phyloP scores from a whole-genome alignment of 2,888 invertebrate species.

The Phasia obesa region DNA sequence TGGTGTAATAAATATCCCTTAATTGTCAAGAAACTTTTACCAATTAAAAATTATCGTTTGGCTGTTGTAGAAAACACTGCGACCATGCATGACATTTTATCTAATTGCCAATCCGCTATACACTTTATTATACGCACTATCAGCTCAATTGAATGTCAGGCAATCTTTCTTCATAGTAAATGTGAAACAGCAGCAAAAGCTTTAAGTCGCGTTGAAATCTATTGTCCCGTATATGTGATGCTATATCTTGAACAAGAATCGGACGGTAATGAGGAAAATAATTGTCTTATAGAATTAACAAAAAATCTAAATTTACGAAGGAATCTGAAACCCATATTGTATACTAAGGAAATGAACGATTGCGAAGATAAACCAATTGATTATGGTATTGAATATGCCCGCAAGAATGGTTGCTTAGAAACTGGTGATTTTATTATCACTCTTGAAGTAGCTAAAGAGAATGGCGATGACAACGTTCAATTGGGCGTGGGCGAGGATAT shows the following conservation, averaged over 20 bases:
- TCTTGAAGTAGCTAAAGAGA: conserved; percentile 76
- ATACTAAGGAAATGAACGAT: conserved; percentile 75
- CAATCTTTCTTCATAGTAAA: conserved; percentile 76
- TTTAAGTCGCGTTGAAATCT: conserved; percentile 78
- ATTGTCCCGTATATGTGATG: conserved; percentile 80
- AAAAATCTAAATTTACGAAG: conserved; percentile 76
- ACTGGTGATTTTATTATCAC: conserved; percentile 81
- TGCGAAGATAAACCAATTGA: conserved; percentile 75
- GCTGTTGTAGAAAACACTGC: conserved; percentile 74
- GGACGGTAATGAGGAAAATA: conserved; percentile 58
- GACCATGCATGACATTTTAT: conserved; percentile 74
- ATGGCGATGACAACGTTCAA: conserved; percentile 74
- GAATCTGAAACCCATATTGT: conserved; percentile 77
- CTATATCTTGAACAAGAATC: conserved; percentile 73
- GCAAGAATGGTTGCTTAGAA: conserved; percentile 75
- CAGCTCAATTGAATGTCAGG: conserved; percentile 79
- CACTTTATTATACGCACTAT: conserved; percentile 80
- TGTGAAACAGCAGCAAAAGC: conserved; percentile 77
- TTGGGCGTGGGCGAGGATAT: conserved; percentile 76
- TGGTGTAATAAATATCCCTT: conserved; percentile 80
- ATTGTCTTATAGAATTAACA: conserved; percentile 74
- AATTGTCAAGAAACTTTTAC: conserved; percentile 80
- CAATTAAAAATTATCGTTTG: conserved; percentile 76
- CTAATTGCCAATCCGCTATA: conserved; percentile 76
- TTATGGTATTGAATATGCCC: conserved; percentile 78